A percentile compares a stretch with the other conserved stretches of the same genome.
These are phyloP conservation scores for Gastrophysa polygoni DNA, from an alignment of 2,888 invertebrate species.

Conservation along the genomic window DNA sequence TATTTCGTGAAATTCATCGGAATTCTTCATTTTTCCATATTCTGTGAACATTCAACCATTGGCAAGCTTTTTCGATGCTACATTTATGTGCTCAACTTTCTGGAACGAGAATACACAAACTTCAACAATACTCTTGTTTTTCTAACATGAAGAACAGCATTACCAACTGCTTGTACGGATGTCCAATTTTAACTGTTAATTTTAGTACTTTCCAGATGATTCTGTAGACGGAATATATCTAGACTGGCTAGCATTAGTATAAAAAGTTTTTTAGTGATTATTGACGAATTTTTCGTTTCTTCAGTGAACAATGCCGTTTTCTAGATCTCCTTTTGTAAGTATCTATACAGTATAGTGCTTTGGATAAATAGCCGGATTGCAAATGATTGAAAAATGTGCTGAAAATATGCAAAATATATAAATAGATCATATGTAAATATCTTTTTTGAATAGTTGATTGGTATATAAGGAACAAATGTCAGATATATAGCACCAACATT, in stretches of 20 bases:
- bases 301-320: not conserved
- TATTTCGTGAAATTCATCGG: not conserved
- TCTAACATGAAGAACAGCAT: not conserved
- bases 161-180: not conserved
- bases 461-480: not conserved
- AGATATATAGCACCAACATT: not conserved
- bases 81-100: not conserved
- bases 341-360: no score
- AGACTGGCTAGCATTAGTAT: not conserved
- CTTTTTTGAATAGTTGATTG: not conserved
- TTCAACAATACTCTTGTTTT: not conserved
- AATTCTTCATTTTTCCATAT: not conserved
- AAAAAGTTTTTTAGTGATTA: not conserved
- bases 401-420: constrained; percentile 1
- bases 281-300: not conserved
- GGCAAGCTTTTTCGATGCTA: not conserved
- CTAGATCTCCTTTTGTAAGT: not conserved
- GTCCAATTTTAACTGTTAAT: not conserved
- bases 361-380: no score
- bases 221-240: not conserved
- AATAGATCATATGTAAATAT: not conserved
- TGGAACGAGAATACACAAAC: not conserved
- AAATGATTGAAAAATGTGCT: not conserved
- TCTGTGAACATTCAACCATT: not conserved
- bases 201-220: constrained; percentile 1